Evolutionary conservation across 2,888 invertebrate species (phyloP), one percentile per base, ranked within the genome.

Genomic region (Panzeria rudis): DNA sequence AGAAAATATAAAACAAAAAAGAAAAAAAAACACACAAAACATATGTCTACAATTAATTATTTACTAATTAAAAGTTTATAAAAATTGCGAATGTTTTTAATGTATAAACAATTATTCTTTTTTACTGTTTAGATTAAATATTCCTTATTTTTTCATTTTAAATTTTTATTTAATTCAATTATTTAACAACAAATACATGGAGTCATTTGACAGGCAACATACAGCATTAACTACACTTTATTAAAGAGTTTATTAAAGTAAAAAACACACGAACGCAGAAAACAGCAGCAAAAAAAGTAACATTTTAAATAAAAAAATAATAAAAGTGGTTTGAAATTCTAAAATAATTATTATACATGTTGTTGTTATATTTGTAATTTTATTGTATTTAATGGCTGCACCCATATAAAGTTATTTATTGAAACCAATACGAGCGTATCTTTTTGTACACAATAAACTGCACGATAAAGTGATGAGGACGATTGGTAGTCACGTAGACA

Each of bases 31-130:
- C 1, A n/a, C 38, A 38, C n/a, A 50, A 23, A 25, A 84, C 72
- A 78, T 54, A 85, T 85, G 82, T 85, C 44, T 35, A 75, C 71
- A 75, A 85, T 85, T 85, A 85, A 85, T 85, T 82, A 83, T 82
- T 25, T 75, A 75, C 75, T 83, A 85, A 85, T 85, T 85, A 85
- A 82, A 82, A 61, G 75, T 79, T 75, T 64, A 76, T 66, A 78
- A 77, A 82, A 59, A 59, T 76, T 75, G 44, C 29, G 59, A 77
- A 77, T 68, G 15, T 25, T 32, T 17, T 52, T 76, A 7, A 11
- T n/a, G 52, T 50, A 35, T 35, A 35, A 64, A 71, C 8, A 59
- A 59, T 64, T 23, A 56, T 54, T 79, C 4, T 41, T 66, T 20
- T 50, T 59, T 47, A 8, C 5, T 66, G 64, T 41, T 71, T 25